phyloP scores from a whole-genome alignment of 2,797 vertebrate species.

The Melanotaenia nigrans region DNA sequence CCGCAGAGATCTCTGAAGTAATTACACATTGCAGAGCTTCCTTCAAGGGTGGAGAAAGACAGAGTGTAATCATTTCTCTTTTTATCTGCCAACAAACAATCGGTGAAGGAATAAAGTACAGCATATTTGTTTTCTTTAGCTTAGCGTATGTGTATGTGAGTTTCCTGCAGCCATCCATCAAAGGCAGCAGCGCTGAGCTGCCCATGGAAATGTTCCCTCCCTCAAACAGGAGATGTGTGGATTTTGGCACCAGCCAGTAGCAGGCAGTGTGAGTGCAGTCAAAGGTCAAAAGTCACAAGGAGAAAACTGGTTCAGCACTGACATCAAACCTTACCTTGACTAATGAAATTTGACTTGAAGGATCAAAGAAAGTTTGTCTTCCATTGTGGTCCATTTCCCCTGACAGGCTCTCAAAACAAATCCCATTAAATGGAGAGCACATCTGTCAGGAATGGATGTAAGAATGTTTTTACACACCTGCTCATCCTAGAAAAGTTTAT shows the following conservation, averaged over 20 bases:
- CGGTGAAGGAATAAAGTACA: constrained; percentile 28
- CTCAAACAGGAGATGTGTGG: constrained; percentile 44
- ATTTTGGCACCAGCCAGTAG: constrained; percentile 40
- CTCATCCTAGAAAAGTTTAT: background rate
- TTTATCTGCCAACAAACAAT: background rate
- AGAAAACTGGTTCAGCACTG: constrained; percentile 10
- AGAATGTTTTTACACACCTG: background rate
- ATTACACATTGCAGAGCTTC: constrained; percentile 14
- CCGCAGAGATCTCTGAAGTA: constrained; percentile 5
- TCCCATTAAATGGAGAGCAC: background rate
- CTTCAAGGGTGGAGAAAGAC: background rate
- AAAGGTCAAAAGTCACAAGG: constrained; percentile 51
- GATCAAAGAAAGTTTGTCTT: constrained; percentile 3
- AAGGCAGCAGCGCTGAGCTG: background rate
- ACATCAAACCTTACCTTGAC: constrained; percentile 6
- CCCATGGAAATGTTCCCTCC: constrained; percentile 48
- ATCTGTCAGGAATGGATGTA: background rate
- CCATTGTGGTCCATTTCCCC: background rate
- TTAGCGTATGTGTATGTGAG: background rate
- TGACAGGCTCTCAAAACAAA: background rate
- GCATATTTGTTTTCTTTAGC: constrained; percentile 26
- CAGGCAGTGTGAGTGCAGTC: constrained; percentile 14
- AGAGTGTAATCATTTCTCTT: constrained; percentile 10
- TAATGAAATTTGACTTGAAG: constrained; percentile 37
- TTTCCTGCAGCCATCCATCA: constrained; percentile 35